These are phyloP conservation scores for Deroplatys truncata DNA, from an alignment of 2,888 invertebrate species.

Conservation along the genomic window DNA sequence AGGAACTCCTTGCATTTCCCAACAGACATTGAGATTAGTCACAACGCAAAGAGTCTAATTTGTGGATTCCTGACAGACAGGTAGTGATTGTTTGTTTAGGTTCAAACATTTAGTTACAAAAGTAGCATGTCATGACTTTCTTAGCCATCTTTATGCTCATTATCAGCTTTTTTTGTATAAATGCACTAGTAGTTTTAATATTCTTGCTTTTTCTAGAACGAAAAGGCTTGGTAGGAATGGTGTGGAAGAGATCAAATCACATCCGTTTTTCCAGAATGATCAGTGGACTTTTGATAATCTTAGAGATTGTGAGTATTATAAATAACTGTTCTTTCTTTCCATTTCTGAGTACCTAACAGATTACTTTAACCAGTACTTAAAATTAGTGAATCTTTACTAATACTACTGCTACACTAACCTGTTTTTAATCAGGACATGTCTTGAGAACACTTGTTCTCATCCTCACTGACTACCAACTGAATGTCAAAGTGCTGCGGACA, in stretches of 20 bases:
- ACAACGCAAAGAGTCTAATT: slow-evolving; percentile 82
- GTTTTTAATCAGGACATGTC: too few relatives aligned
- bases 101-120: slow-evolving; percentile 13
- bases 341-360: too few relatives aligned
- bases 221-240: slow-evolving; percentile 87
- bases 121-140: background rate
- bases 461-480: too few relatives aligned
- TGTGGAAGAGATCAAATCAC: slow-evolving; percentile 90
- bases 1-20: slow-evolving; percentile 94
- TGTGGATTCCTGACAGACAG: slow-evolving; percentile 92
- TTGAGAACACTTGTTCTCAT: too few relatives aligned
- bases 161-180: too few relatives aligned
- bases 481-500: too few relatives aligned
- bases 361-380: too few relatives aligned
- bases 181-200: background rate
- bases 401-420: too few relatives aligned
- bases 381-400: too few relatives aligned
- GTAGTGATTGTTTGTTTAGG: slow-evolving; percentile 36
- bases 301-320: slow-evolving; percentile 65
- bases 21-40: slow-evolving; percentile 89
- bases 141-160: background rate
- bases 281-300: slow-evolving; percentile 98
- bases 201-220: slow-evolving; percentile 44
- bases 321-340: background rate
- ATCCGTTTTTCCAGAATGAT: slow-evolving; percentile 93